Conservation (phyloP, 2,888 invertebrate genomes). For the Entomobrya multifasciata region DNA sequence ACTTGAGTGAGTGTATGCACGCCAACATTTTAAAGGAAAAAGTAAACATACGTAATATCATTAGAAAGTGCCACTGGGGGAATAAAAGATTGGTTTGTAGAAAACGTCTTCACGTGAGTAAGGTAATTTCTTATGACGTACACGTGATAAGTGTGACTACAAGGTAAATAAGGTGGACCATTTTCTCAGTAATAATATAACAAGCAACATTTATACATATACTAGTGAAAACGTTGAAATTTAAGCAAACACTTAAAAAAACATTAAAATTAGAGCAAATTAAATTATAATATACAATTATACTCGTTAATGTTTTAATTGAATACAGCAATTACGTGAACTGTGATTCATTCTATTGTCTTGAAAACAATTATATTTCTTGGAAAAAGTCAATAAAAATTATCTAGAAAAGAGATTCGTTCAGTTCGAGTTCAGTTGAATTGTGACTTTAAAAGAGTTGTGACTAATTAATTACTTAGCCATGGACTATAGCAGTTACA, state of each 20-base stretch:
- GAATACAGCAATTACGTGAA: not conserved
- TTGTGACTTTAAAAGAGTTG: not conserved
- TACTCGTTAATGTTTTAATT: no score
- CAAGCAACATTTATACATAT: no score
- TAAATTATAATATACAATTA: no score
- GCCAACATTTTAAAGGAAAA: conserved; percentile 47
- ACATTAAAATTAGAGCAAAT: no score
- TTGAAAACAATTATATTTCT: not conserved
- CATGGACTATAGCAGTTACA: conserved; percentile 80
- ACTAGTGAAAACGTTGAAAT: no score
- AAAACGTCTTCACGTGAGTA: not conserved
- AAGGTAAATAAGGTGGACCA: not conserved
- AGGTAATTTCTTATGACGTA: conserved; percentile 23
- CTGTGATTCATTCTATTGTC: not conserved
- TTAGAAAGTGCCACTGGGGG: conserved; percentile 62
- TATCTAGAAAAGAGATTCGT: not conserved
- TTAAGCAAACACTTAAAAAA: no score
- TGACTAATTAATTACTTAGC: not conserved
- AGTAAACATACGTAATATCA: conserved; percentile 60
- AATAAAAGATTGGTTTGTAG: conserved; percentile 67
- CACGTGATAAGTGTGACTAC: conserved; percentile 55
- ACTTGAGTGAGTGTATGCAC: not conserved
- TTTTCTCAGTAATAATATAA: not conserved
- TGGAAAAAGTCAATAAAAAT: not conserved
- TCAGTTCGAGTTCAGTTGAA: no score